Conservation (phyloP, 2,888 invertebrate genomes). For the Crepidodera aurea region DNA sequence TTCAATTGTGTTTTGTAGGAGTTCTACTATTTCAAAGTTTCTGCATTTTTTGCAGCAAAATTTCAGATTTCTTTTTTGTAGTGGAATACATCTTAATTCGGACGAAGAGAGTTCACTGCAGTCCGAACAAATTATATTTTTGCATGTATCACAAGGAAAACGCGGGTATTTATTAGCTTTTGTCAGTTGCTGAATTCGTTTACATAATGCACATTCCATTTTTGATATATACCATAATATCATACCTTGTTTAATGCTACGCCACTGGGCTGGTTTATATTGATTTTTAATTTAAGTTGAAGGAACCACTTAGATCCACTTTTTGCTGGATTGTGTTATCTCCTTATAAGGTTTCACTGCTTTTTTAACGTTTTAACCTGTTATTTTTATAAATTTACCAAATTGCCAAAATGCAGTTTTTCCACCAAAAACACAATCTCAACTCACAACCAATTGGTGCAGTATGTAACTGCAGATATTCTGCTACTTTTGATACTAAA, state of each 20-base stretch:
- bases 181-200: too few species aligned
- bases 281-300: background rate
- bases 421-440: background rate
- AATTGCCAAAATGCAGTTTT: background rate
- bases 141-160: too few species aligned
- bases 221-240: too few species aligned
- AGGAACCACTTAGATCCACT: too few species aligned
- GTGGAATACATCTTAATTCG: slow-evolving; percentile 15
- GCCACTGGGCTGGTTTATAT: too few species aligned
- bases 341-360: background rate
- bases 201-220: too few species aligned
- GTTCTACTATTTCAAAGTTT: slow-evolving; percentile 8
- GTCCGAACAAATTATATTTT: too few species aligned
- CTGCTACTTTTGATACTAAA: background rate
- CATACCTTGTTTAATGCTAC: too few species aligned
- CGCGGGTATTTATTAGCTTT: too few species aligned
- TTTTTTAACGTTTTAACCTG: background rate
- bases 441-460: background rate
- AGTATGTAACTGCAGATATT: background rate
- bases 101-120: background rate
- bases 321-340: too few species aligned
- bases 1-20: slow-evolving; percentile 13
- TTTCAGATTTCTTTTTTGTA: slow-evolving; percentile 16
- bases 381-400: background rate
- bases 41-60: slow-evolving; percentile 10